Percentiles rank a stretch among this genome's conserved stretches.
Evolutionary conservation across 2,113 vertebrate genomes (phyloP).

Genomic region (Vidua chalybeata): DNA sequence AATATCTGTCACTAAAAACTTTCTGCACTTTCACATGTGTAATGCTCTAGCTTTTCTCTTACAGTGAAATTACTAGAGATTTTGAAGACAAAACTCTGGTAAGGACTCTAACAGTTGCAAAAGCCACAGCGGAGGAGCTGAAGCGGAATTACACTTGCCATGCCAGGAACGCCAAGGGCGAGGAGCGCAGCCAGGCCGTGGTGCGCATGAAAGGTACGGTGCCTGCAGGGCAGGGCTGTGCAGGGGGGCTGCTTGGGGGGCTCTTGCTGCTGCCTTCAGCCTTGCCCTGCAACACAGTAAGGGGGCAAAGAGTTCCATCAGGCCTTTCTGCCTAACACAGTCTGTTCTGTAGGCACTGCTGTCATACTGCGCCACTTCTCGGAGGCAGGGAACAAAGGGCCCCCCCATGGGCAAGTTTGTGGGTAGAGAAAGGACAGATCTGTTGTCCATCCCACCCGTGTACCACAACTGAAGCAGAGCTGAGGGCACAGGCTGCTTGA

Average conservation of each 20-base stretch:
- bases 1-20: not conserved
- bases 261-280: not conserved
- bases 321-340: not conserved
- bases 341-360: not conserved
- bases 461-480: not conserved
- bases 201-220: constrained; percentile 77
- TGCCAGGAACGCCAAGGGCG: constrained; percentile 73
- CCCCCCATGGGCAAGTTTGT: not conserved
- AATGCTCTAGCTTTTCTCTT: constrained; percentile 15
- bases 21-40: not conserved
- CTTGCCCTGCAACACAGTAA: not conserved
- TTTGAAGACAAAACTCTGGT: constrained; percentile 67
- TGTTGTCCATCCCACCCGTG: not conserved
- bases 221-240: not conserved
- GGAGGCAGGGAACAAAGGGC: not conserved
- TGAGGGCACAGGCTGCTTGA: not conserved
- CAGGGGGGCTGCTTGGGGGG: not conserved
- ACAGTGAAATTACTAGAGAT: constrained; percentile 33
- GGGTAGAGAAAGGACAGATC: not conserved
- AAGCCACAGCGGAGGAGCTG: constrained; percentile 78
- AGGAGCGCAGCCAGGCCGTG: constrained; percentile 48
- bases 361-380: not conserved
- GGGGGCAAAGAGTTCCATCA: not conserved
- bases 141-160: constrained; percentile 81
- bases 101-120: constrained; percentile 70